These are phyloP conservation scores for Lagopus muta DNA, from an alignment of 2,113 vertebrate genomes.

Conservation along the genomic window DNA sequence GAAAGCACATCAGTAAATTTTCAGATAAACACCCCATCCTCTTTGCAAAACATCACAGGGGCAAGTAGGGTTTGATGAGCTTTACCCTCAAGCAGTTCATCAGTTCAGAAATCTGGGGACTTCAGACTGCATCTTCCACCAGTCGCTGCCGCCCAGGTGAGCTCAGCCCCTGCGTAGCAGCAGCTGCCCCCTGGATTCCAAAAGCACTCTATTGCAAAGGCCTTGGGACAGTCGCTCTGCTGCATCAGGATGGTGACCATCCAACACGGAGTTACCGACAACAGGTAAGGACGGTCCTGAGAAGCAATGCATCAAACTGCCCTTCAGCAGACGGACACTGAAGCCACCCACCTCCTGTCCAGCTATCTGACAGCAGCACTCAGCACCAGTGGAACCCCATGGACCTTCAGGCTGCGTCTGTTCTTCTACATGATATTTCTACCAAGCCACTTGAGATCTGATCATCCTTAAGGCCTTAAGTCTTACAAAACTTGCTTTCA, in stretches of 20 bases:
- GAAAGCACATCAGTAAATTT: background rate
- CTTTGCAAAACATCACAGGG: background rate
- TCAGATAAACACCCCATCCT: background rate
- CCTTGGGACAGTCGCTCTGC: background rate
- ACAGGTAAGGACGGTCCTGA: accelerated
- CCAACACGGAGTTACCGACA: background rate
- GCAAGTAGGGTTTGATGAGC: background rate
- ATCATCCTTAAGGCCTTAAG: background rate
- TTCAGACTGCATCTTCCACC: background rate
- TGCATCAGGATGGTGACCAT: background rate
- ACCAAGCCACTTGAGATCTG: background rate
- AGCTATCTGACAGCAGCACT: background rate
- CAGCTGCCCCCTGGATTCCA: background rate
- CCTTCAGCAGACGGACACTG: background rate
- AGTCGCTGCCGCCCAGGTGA: background rate
- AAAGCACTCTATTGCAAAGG: background rate
- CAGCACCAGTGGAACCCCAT: accelerated
- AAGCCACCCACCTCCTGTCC: background rate
- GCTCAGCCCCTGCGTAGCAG: background rate
- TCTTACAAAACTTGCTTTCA: background rate
- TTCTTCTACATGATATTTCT: background rate
- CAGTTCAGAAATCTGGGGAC: background rate
- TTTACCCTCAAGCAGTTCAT: background rate
- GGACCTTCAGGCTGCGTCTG: accelerated
- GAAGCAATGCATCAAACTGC: background rate